These are phyloP conservation scores for Oreortyx pictus DNA, from an alignment of 2,797 vertebrate species.

Conservation along the genomic window DNA sequence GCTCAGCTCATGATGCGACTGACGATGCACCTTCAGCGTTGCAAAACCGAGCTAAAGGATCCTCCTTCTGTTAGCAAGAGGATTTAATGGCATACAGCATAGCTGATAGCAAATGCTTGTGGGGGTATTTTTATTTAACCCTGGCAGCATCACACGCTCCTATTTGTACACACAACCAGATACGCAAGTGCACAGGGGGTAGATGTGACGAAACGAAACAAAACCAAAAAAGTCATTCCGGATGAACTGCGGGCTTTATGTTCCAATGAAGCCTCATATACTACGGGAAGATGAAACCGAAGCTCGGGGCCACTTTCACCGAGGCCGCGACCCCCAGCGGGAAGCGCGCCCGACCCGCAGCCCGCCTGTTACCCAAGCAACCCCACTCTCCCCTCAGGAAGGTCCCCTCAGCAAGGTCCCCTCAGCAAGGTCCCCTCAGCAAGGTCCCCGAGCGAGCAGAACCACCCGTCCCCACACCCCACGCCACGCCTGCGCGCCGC, in stretches of 20 bases:
- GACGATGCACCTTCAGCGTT: accelerated
- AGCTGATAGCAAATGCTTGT: accelerated
- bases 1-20: accelerated
- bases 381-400: background rate
- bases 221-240: background rate
- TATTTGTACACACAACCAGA: accelerated
- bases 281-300: background rate
- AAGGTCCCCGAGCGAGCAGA: background rate
- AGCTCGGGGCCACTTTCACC: background rate
- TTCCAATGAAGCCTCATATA: too few species aligned
- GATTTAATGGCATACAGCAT: too few species aligned
- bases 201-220: accelerated
- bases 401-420: too few species aligned
- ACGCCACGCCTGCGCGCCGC: background rate
- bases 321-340: too few species aligned
- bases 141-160: accelerated
- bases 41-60: too few species aligned
- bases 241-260: background rate
- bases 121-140: background rate
- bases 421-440: too few species aligned
- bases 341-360: background rate
- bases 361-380: background rate
- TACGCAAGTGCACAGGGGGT: too few species aligned
- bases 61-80: accelerated
- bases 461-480: background rate